phyloP scores from a whole-genome alignment of 2,888 invertebrate genomes.

The Crioceris asparagi region DNA sequence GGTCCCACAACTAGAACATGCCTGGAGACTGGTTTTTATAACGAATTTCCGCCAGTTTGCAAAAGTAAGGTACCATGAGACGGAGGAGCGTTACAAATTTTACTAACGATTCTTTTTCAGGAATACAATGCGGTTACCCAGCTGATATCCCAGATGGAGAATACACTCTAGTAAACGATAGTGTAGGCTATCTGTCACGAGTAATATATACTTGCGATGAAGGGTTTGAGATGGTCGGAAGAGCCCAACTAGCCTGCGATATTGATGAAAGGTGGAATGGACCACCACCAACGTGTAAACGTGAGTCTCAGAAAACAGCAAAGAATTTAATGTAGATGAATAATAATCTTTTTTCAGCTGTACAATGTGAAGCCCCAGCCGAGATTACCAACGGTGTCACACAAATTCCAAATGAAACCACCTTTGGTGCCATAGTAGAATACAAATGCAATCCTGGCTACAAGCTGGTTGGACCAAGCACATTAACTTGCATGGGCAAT shows the following conservation, averaged over 20 bases:
- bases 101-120: no score
- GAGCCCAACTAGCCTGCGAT: constrained; percentile 77
- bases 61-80: constrained; percentile 60
- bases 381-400: constrained; percentile 53
- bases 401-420: constrained; percentile 45
- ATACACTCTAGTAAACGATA: constrained; percentile 72
- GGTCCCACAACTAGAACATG: constrained; percentile 77
- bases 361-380: constrained; percentile 61
- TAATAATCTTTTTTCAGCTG: constrained; percentile 40
- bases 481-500: constrained; percentile 58
- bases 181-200: constrained; percentile 75
- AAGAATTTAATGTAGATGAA: neutral
- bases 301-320: constrained; percentile 38
- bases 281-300: constrained; percentile 80
- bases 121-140: constrained; percentile 82
- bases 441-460: constrained; percentile 65
- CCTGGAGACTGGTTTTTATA: constrained; percentile 84
- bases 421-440: constrained; percentile 62
- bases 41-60: constrained; percentile 87
- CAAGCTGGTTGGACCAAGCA: constrained; percentile 54
- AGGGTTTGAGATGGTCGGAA: constrained; percentile 77
- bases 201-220: constrained; percentile 75
- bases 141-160: constrained; percentile 76
- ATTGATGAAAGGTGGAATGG: constrained; percentile 91
- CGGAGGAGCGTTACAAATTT: no score